Conservation (phyloP, 2,888 invertebrate genomes). For the Belgica antarctica region DNA sequence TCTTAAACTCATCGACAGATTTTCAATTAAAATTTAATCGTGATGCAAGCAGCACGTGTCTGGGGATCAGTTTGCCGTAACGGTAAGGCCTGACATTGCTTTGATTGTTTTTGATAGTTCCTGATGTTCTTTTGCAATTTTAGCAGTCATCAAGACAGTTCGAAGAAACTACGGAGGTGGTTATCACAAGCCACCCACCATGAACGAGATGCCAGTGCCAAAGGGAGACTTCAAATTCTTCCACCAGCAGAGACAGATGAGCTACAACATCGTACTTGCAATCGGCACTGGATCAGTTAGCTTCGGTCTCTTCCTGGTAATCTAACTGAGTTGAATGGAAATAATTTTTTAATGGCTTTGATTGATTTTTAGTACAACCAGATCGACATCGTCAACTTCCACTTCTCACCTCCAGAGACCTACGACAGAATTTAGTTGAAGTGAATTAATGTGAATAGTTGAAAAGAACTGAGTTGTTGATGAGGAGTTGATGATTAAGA, state of each 20-base stretch:
- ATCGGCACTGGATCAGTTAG: background rate
- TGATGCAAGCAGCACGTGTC: background rate
- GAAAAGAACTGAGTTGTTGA: too few species aligned
- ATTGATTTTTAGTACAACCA: background rate
- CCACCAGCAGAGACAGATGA: slow-evolving; percentile 1
- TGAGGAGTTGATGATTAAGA: too few species aligned
- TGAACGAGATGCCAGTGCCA: slow-evolving; percentile 38
- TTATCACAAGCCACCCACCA: background rate
- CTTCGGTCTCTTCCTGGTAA: slow-evolving; percentile 18
- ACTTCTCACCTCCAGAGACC: slow-evolving; percentile 20
- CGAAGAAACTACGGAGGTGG: slow-evolving; percentile 33
- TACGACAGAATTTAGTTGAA: too few species aligned
- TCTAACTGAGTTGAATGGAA: background rate
- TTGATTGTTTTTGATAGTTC: background rate
- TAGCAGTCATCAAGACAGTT: background rate
- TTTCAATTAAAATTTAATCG: background rate
- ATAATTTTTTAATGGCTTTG: background rate
- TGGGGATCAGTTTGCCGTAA: slow-evolving; percentile 2
- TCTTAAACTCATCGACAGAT: background rate
- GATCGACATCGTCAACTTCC: slow-evolving; percentile 7
- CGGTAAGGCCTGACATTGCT: background rate
- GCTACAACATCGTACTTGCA: slow-evolving; percentile 22
- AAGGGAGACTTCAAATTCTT: slow-evolving; percentile 22
- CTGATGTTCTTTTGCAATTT: slow-evolving; percentile 14
- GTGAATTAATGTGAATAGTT: too few species aligned